Evolutionary conservation across 2,113 vertebrate genomes (phyloP).

Genomic region (Eolophus roseicapilla): DNA sequence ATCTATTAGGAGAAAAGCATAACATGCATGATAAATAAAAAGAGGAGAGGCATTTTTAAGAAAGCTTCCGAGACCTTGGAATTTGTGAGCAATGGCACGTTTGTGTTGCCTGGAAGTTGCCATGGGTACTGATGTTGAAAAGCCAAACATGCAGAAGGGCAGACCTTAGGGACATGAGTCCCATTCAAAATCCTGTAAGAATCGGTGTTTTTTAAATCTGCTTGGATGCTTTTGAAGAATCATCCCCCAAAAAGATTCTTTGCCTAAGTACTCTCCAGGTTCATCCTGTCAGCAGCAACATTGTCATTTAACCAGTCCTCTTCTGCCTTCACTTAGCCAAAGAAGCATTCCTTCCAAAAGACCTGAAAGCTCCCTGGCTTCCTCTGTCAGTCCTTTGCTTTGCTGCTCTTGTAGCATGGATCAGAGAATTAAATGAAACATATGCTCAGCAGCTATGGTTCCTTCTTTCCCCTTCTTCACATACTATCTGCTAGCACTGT

Average conservation of each 20-base stretch:
- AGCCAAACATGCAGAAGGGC: conserved; percentile 18
- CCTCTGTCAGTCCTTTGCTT: background rate
- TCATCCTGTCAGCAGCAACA: background rate
- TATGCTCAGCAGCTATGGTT: background rate
- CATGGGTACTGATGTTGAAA: conserved; percentile 37
- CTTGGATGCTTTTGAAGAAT: conserved; percentile 4
- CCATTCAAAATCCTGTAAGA: background rate
- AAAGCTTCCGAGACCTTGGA: background rate
- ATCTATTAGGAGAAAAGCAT: background rate
- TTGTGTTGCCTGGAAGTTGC: conserved; percentile 19
- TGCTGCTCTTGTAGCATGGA: background rate
- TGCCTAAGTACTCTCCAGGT: background rate
- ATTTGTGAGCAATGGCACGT: conserved; percentile 14
- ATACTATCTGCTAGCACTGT: background rate
- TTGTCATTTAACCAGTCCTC: background rate
- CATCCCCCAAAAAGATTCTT: conserved; percentile 6
- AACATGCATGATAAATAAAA: background rate
- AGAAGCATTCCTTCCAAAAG: background rate
- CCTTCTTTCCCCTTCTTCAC: background rate
- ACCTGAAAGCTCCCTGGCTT: background rate
- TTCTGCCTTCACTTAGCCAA: background rate
- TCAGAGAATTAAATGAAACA: background rate
- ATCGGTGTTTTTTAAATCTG: background rate
- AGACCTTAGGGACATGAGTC: conserved; percentile 5
- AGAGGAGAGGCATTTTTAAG: background rate